A percentile compares a stretch with the other conserved stretches of the same genome.
Evolutionary conservation across 2,888 invertebrate species (phyloP).

Genomic region (Neocrepidodera transversa): DNA sequence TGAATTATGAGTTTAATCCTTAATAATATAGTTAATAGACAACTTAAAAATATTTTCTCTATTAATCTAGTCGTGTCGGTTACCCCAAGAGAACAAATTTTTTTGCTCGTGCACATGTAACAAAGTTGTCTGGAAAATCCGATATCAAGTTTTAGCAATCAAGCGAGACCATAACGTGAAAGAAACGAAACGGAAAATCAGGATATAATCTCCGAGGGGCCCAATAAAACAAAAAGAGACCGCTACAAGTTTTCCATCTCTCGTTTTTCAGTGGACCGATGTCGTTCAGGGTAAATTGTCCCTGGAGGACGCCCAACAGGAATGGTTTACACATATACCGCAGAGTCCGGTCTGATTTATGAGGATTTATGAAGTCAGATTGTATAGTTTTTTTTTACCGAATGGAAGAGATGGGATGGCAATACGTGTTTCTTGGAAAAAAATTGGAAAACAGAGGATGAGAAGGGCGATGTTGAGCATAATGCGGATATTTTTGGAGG

Average conservation of each 20-base stretch:
- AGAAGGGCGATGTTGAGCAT: slow-evolving; percentile 2
- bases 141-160: slow-evolving; percentile 20
- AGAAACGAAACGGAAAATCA: slow-evolving; percentile 51
- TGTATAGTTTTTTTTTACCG: slow-evolving; percentile 28
- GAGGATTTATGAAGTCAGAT: slow-evolving; percentile 30
- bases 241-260: slow-evolving; percentile 14
- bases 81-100: neutral
- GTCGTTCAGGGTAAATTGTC: slow-evolving; percentile 29
- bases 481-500: neutral
- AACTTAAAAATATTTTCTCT: too few species aligned
- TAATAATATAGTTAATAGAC: too few species aligned
- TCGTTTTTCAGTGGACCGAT: slow-evolving; percentile 22
- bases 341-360: slow-evolving; percentile 31
- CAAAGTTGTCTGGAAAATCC: slow-evolving; percentile 18
- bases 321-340: slow-evolving; percentile 34
- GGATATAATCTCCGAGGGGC: slow-evolving; percentile 51
- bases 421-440: slow-evolving; percentile 17
- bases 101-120: slow-evolving; percentile 1
- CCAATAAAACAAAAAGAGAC: slow-evolving; percentile 48
- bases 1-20: neutral
- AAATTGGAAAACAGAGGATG: too few species aligned
- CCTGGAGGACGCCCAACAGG: slow-evolving; percentile 25
- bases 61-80: too few species aligned
- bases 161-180: slow-evolving; percentile 38
- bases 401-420: slow-evolving; percentile 28